Evolutionary conservation across 2,113 vertebrate species (phyloP), one percentile per base, ranked within the genome.

Genomic region (Scalopus aquaticus): DNA sequence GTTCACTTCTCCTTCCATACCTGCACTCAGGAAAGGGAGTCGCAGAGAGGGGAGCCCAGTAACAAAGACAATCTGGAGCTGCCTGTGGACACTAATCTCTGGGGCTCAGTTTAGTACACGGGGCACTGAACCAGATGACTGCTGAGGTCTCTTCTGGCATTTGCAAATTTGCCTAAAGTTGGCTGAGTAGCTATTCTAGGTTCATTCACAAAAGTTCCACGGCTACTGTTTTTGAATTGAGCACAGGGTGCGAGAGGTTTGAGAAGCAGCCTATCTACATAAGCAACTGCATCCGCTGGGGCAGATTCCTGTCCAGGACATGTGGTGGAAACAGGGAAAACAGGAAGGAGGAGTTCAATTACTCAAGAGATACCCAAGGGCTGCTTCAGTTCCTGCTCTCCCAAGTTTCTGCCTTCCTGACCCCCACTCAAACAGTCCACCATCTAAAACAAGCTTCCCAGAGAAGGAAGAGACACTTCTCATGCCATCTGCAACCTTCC

Each of bases 401-500:
- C 67, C 49, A 17, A 24, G 46, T 35, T 92, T 85, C 73, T 32
- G 70, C 37, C 69, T 95, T 94, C 76, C 89, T 46, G n/a, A 39
- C 20, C 19, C n/a, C 32, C 22, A 83, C 16, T 80, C 60, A n/a
- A 83, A 87, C 0, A 54, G 56, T 74, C 28, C 46, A 51, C 91
- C 83, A 39, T 83, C 60, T 91, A 56, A 76, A 84, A 72, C 13
- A 24, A 56, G 65, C 35, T 60, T 20, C 28, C 76, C 37, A 0
- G 4, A 77, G 39, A 93, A 28, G 65, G 51, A 82, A 87, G 51
- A 94, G 79, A 94, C 0, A 39, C 56, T 65, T 49, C 32, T 97
- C 93, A 56, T 2, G 4, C 28, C 49, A 64, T 77, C 80, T 96
- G 95, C 91, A 98, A 88, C 72, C 73, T 46, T 78, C 90, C 90